A percentile compares a stretch with the other conserved stretches of the same genome.
These are phyloP conservation scores for Sapajus apella DNA, from an alignment of 2,113 vertebrate species.

Conservation along the genomic window DNA sequence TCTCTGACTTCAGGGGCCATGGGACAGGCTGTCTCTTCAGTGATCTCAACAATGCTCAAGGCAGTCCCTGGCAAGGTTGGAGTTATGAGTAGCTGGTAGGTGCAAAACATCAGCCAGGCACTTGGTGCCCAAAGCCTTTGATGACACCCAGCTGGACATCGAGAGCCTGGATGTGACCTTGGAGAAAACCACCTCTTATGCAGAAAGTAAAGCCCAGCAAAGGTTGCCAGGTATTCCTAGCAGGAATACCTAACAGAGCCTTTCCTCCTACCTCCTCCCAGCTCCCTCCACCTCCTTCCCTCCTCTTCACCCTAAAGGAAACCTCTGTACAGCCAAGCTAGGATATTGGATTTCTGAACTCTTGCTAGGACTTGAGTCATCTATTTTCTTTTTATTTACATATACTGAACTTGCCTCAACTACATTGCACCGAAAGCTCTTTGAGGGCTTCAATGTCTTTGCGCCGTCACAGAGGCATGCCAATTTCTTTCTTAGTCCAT, in stretches of 20 bases:
- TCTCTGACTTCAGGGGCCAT: not conserved
- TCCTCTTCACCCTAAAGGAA: not conserved
- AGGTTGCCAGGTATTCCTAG: not conserved
- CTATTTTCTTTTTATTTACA: not conserved
- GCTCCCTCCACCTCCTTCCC: not conserved
- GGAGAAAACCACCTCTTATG: not conserved
- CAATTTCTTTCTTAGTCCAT: not conserved
- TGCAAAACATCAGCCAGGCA: not conserved
- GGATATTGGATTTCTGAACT: not conserved
- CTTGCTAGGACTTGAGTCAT: not conserved
- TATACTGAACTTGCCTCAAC: not conserved
- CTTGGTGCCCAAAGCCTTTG: not conserved
- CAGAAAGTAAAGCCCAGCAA: not conserved
- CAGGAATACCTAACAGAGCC: not conserved
- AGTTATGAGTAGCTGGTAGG: not conserved
- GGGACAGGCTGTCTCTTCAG: not conserved
- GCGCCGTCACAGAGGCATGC: not conserved
- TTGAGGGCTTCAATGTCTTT: not conserved
- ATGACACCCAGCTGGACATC: not conserved
- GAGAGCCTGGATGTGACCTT: not conserved
- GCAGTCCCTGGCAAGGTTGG: not conserved
- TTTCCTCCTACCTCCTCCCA: not conserved
- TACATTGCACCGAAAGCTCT: not conserved
- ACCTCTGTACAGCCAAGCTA: not conserved
- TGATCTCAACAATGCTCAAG: not conserved